phyloP scores from a whole-genome alignment of 1,140 invertebrate species.

The Cherax destructor region DNA sequence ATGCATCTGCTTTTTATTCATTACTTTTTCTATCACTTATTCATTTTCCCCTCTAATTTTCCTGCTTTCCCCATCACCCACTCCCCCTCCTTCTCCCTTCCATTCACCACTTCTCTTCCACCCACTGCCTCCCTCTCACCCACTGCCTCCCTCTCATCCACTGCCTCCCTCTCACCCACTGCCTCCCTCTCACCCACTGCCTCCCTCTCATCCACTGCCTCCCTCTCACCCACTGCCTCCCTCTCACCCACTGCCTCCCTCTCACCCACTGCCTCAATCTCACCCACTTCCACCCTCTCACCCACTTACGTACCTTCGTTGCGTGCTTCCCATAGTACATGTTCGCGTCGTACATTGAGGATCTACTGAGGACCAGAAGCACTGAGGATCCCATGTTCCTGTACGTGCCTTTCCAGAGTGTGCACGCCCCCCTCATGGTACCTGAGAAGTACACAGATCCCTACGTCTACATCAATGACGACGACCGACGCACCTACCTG shows the following conservation, averaged over 20 bases:
- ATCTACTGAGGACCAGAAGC: conserved; percentile 68
- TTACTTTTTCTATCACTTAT: too few species aligned
- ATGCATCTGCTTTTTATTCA: too few species aligned
- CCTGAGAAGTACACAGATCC: conserved; percentile 74
- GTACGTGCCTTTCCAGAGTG: conserved; percentile 77
- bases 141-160: too few species aligned
- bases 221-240: background rate
- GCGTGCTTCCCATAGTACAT: background rate
- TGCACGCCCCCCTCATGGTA: conserved; percentile 76
- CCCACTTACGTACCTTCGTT: background rate
- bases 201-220: background rate
- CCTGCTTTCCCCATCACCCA: background rate
- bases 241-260: background rate
- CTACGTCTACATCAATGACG: conserved; percentile 74
- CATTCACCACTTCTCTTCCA: background rate
- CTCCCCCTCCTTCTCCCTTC: background rate
- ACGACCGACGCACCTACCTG: conserved; percentile 72
- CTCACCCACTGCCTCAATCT: background rate
- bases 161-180: too few species aligned
- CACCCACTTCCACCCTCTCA: background rate
- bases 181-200: too few species aligned
- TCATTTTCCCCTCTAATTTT: too few species aligned
- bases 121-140: too few species aligned
- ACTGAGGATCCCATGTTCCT: conserved; percentile 76
- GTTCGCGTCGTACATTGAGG: conserved; percentile 56